Evolutionary conservation across 2,888 invertebrate species (phyloP), one percentile per base, ranked within the genome.

Genomic region (Colletes collaris): DNA sequence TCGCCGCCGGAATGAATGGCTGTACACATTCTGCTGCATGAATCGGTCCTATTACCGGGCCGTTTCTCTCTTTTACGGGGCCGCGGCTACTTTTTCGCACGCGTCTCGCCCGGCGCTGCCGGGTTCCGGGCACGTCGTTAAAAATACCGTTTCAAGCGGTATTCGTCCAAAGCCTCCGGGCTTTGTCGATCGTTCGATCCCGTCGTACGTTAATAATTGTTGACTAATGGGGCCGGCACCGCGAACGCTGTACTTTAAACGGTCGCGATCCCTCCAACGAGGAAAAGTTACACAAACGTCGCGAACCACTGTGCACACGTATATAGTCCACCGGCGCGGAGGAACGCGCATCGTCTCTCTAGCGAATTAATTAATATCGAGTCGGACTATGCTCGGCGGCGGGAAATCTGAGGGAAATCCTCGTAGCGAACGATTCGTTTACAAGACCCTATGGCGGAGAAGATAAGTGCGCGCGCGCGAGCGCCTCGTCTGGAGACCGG

Each of bases 41-140:
- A 76, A 81, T 81, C 76, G 65, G 60, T 62, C 66, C 76, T 82
- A 81, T 82, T 81, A 82, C 58, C 64, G 55, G 63, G 59, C 55
- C 75, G 69, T 81, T 81, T 82, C 76, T 76, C 81, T 76, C 81
- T 81, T 82, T 82, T 76, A 73, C 60, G 67, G 55, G 37, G 53
- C 67, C 63, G 44, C 53, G 46, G 58, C 44, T 56, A 66, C 63
- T 73, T 73, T 76, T 70, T 77, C 78, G 78, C 78, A 78, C 78
- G 78, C 78, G 69, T 77, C 78, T 27, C 27, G 27, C 77, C 69
- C 69, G 78, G 2, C 19, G 27, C 40, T 10, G 44, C 52, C 60
- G n/a, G 7, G 50, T 10, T 7, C 6, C n/a, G 8, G 58, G 68
- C 78, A 53, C 69, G 78, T 69, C 78, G 79, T 79, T 72, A 67